Percentiles rank a stretch among this genome's conserved stretches.
These are phyloP conservation scores for Ridgeia piscesae DNA, from an alignment of 1,140 invertebrate genomes.

Conservation along the genomic window DNA sequence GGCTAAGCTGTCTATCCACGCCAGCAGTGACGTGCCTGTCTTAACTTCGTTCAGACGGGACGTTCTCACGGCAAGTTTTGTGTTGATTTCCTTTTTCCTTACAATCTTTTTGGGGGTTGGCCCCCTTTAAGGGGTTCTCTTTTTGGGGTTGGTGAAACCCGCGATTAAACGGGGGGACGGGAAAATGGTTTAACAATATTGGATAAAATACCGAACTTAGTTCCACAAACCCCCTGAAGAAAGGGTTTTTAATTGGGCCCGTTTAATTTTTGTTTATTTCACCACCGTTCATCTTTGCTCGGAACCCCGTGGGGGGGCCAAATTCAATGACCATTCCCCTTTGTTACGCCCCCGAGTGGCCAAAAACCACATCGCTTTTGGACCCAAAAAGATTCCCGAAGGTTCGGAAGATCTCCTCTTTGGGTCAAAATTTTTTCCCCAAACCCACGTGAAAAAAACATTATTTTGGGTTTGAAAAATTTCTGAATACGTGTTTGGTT, in stretches of 20 bases:
- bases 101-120: too few species aligned
- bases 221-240: too few species aligned
- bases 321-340: constrained; percentile 77
- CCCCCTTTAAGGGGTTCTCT: constrained; percentile 3
- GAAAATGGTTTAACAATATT: constrained; percentile 72
- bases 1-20: constrained; percentile 73
- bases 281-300: too few species aligned
- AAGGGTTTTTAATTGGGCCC: too few species aligned
- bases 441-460: constrained; percentile 62
- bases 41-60: constrained; percentile 40
- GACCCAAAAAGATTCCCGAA: constrained; percentile 79
- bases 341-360: constrained; percentile 65
- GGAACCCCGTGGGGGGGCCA: constrained; percentile 78
- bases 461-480: not conserved
- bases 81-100: too few species aligned
- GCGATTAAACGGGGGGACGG: constrained; percentile 52
- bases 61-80: constrained; percentile 29
- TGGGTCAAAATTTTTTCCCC: constrained; percentile 89
- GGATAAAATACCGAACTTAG: too few species aligned
- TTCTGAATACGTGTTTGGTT: too few species aligned
- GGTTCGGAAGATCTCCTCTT: constrained; percentile 89
- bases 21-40: constrained; percentile 65
- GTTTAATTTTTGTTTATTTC: too few species aligned
- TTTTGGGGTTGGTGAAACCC: constrained; percentile 26
- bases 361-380: constrained; percentile 73